These are phyloP conservation scores for Ylistrum balloti DNA, from an alignment of 1,140 invertebrate genomes.

Conservation along the genomic window DNA sequence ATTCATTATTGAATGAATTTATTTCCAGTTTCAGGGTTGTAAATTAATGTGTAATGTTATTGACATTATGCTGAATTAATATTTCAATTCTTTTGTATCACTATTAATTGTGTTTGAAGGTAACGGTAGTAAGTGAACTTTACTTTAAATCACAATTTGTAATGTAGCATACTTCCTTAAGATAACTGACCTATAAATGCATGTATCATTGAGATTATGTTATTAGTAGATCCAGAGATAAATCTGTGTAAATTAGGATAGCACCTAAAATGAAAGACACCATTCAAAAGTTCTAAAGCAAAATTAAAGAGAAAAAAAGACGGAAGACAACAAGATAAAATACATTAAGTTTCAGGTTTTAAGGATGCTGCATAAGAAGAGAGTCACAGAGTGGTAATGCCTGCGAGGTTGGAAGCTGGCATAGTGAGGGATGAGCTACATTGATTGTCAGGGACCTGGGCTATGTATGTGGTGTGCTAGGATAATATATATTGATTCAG, in stretches of 20 bases:
- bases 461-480: neutral
- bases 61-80: no score
- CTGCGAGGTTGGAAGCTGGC: neutral
- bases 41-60: no score
- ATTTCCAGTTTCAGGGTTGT: no score
- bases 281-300: neutral
- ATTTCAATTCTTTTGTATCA: no score
- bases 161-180: neutral
- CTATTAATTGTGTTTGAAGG: no score
- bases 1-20: no score
- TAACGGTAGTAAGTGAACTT: no score
- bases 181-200: neutral
- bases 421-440: neutral
- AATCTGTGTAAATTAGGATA: neutral
- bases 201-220: neutral
- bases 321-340: neutral
- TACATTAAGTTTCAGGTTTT: neutral
- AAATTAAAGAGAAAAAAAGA: no score
- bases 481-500: slow-evolving; percentile 16
- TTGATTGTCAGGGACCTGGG: slow-evolving; percentile 11
- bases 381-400: neutral
- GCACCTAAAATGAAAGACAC: neutral
- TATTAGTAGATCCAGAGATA: neutral
- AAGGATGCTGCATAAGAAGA: neutral
- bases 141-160: no score